Evolutionary conservation across 2,797 vertebrate genomes (phyloP), one percentile per base, ranked within the genome.

Genomic region (Catharus ustulatus): DNA sequence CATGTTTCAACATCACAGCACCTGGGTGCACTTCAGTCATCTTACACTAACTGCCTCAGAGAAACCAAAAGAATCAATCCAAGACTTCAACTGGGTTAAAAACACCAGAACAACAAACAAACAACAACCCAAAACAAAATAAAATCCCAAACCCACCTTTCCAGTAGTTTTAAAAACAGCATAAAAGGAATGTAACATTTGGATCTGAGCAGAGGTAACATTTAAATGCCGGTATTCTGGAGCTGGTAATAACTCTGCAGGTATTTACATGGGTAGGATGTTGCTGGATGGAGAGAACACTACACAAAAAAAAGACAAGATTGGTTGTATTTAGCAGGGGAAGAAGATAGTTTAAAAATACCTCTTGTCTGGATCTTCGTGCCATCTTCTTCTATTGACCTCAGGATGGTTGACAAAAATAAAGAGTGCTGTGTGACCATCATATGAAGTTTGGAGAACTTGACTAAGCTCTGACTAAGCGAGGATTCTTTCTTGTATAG

Each of bases 361-460:
- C 99, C 99, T 98, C 98, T 99, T 13, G 96, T 90, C 57, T 84
- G 95, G 74, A 26, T 61, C 63, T 88, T 90, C 0, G 7, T 58
- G 78, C 55, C 81, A 0, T 92, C 79, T 23, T 98, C 98, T 46
- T 98, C 97, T n/a, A 96, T 92, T 6, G 98, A 90, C 40, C 94
- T 96, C 94, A 99, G 96, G 96, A 99, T 98, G 55, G 96, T 97
- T 80, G 99, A 98, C 96, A 99, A 93, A 96, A 99, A 99, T 67
- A 98, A 97, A 22, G 99, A 99, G 93, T 99, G 99, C 96, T 98
- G 99, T 27, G 97, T 99, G 96, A 98, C 97, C 99, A 99, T 99
- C 98, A 98, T 98, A 93, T 99, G 98, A 62, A 99, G 58, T 38
- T 97, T 97, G 6, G 98, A 90, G 15, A 98, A 96, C 36, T 97